Percentiles rank a stretch among this genome's conserved stretches.
Conservation (phyloP, 2,888 invertebrate genomes). For the Acrocera orbiculus region DNA sequence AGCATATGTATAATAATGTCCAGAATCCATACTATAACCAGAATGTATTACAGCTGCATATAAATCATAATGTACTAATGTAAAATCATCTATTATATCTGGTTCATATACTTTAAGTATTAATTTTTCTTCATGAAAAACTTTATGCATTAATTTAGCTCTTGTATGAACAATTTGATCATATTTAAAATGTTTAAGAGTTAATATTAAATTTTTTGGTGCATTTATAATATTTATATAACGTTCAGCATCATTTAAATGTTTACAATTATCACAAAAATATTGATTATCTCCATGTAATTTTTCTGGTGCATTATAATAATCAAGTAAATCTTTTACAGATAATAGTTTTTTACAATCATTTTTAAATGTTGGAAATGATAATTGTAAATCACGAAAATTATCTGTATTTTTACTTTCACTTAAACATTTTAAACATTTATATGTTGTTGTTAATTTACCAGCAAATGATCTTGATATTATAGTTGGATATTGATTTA, state of each 20-base stretch:
- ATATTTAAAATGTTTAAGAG: slow-evolving; percentile 63
- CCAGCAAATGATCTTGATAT: slow-evolving; percentile 60
- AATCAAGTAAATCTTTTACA: slow-evolving; percentile 62
- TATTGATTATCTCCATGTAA: slow-evolving; percentile 69
- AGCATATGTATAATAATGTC: slow-evolving; percentile 75
- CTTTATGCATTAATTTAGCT: slow-evolving; percentile 61
- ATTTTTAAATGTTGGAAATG: slow-evolving; percentile 42
- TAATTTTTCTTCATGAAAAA: slow-evolving; percentile 40
- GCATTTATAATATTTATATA: slow-evolving; percentile 49
- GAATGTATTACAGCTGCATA: slow-evolving; percentile 75
- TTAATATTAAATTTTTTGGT: slow-evolving; percentile 62
- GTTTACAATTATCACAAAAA: slow-evolving; percentile 57
- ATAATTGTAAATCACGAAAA: slow-evolving; percentile 63
- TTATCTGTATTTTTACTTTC: slow-evolving; percentile 57
- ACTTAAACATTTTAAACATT: slow-evolving; percentile 53
- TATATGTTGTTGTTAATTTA: slow-evolving; percentile 51
- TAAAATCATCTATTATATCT: slow-evolving; percentile 21
- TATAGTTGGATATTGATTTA: slow-evolving; percentile 16
- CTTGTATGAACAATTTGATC: slow-evolving; percentile 52
- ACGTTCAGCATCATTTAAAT: slow-evolving; percentile 58
- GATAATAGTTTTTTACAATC: slow-evolving; percentile 31
- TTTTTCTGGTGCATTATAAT: slow-evolving; percentile 58
- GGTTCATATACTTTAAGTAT: slow-evolving; percentile 31
- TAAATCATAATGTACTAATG: slow-evolving; percentile 42
- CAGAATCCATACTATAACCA: slow-evolving; percentile 66